Percentiles rank a stretch among this genome's conserved stretches.
Conservation (phyloP, 2,888 invertebrate species). For the Formica aserva region DNA sequence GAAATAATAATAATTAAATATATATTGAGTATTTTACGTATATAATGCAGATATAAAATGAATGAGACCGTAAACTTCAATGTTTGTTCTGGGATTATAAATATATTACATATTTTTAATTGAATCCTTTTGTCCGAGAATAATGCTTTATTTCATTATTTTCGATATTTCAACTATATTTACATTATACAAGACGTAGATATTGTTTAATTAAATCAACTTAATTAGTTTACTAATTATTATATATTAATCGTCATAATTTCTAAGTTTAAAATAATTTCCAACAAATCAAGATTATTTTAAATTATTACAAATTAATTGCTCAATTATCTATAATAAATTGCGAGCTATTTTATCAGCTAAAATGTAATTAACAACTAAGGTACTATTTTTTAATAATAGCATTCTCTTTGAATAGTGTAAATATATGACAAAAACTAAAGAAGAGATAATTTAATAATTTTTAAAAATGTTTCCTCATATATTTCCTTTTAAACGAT, state of each 20-base stretch:
- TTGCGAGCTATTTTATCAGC: neutral
- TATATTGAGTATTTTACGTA: neutral
- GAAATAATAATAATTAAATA: neutral
- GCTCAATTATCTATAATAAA: no score
- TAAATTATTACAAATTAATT: neutral
- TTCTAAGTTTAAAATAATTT: neutral
- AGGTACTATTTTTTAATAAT: no score
- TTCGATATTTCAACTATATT: neutral
- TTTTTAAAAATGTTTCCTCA: neutral
- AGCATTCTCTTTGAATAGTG: neutral
- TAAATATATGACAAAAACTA: neutral
- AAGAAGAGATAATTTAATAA: neutral
- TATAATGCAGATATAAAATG: neutral
- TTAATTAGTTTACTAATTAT: constrained; percentile 5
- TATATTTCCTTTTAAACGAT: neutral
- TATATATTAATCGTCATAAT: neutral
- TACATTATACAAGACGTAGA: neutral
- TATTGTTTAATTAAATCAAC: neutral
- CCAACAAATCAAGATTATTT: neutral
- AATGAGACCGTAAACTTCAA: neutral
- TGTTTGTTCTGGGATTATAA: neutral
- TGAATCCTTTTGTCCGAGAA: neutral
- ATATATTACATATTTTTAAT: neutral
- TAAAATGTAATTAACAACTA: neutral
- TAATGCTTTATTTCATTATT: neutral